Evolutionary conservation across 1,140 invertebrate species (phyloP).

Genomic region (Medauroidea extradentata): DNA sequence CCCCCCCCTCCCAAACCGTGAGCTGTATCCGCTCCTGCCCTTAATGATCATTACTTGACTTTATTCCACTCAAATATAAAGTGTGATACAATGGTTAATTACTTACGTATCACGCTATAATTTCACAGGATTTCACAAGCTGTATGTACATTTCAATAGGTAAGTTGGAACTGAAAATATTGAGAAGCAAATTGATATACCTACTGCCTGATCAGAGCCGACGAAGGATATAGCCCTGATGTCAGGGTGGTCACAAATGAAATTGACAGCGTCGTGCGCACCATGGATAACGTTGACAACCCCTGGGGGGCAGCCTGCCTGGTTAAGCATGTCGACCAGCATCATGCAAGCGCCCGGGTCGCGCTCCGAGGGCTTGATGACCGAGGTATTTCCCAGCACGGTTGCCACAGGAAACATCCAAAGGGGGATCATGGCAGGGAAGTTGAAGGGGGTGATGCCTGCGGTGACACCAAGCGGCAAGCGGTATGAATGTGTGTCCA

Average conservation of each 20-base stretch:
- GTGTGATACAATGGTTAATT: no score
- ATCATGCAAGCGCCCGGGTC: constrained; percentile 96
- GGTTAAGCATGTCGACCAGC: constrained; percentile 80
- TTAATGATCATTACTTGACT: no score
- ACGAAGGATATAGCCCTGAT: constrained; percentile 99
- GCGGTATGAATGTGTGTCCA: constrained; percentile 87
- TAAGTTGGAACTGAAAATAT: background rate
- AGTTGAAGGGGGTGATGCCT: constrained; percentile 92
- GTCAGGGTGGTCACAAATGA: constrained; percentile 93
- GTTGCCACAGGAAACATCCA: constrained; percentile 61
- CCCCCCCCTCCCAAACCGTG: no score
- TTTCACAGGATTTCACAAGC: no score
- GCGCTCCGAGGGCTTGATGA: constrained; percentile 89
- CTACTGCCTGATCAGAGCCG: constrained; percentile 89
- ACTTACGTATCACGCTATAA: no score
- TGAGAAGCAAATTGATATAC: constrained; percentile 30
- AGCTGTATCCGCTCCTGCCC: no score
- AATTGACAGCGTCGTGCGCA: constrained; percentile 89
- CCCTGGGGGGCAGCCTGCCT: constrained; percentile 91
- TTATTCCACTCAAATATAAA: no score
- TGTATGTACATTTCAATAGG: background rate
- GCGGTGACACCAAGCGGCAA: constrained; percentile 85
- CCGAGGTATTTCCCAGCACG: constrained; percentile 51
- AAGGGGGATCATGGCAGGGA: constrained; percentile 99
- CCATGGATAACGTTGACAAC: constrained; percentile 97